Base-by-base conservation (phyloP, 2,797 vertebrate species). In the Bovichtus diacanthus region DNA sequence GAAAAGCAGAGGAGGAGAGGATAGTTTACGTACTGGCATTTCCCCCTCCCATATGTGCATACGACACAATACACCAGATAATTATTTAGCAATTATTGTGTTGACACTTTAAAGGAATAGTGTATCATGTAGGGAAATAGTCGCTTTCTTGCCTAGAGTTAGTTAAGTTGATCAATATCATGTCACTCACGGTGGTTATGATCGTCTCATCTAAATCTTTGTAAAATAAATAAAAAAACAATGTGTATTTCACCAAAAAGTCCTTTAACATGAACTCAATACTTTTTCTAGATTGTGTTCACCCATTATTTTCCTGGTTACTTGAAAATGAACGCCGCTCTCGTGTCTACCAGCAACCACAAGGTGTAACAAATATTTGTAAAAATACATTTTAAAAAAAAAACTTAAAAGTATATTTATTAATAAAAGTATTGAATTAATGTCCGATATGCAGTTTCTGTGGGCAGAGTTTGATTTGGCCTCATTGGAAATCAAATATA, bases 211-310 rank as follows among this genome's bases (percentile, higher is more conserved):
- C 9, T 39, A 21, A 43, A 18, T 7, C 6, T 39, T 41, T 7
- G 3, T 6, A 36, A 36, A 3, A 38, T n/a, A n/a, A n/a, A n/a
- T n/a, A n/a, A n/a, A n/a, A 25, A 44, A 18, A 6, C 5, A 46
- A 50, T 50, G 23, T 54, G 12, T 38, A 16, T 2, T 25, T 21
- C 1, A n/a, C 0, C 1, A 47, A 65, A n/a, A 75, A 59, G 13
- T 38, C 80, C 74, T 82, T 78, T 79, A 83, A 83, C 3, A 56
- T 73, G 64, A 76, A 83, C 68, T 44, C 73, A 38, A 5, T 53
- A 27, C 19, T 21, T 47, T 47, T 47, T 21, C 7, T 27, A 53
- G 15, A 29, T 29, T 29, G 53, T 5, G 13, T 53, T 15, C 49
- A 27, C 6, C 12, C 13, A 51, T 25, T 51, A 10, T 25, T 27